Conservation (phyloP, 2,888 invertebrate genomes). For the Mythimna impura region DNA sequence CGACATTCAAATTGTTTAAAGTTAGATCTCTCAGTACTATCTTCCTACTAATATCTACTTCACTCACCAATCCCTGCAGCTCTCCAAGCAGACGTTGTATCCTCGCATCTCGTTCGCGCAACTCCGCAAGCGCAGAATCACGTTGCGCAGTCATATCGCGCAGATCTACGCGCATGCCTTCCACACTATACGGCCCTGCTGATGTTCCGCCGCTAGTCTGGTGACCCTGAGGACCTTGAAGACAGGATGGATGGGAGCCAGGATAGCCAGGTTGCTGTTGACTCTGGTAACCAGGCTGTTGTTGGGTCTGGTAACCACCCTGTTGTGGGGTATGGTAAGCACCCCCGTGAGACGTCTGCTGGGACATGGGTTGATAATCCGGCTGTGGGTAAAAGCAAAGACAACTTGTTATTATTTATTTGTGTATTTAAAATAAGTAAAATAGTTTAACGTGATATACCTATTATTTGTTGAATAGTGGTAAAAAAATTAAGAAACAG, state of each 20-base stretch:
- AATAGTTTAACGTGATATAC: too few relatives aligned
- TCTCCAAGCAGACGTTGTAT: constrained; percentile 92
- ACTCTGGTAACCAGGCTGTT: constrained; percentile 33
- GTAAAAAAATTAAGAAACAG: too few relatives aligned
- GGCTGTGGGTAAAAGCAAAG: constrained; percentile 26
- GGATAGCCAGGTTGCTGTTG: constrained; percentile 34
- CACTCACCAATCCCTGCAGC: constrained; percentile 91
- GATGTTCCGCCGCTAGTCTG: constrained; percentile 1
- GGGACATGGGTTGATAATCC: constrained; percentile 44
- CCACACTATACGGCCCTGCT: constrained; percentile 69
- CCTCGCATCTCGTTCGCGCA: constrained; percentile 90
- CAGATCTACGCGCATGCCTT: constrained; percentile 81
- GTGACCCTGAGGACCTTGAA: constrained; percentile 34
- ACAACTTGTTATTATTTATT: background rate
- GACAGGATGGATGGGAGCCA: constrained; percentile 29
- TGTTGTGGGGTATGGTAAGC: constrained; percentile 29
- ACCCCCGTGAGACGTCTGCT: constrained; percentile 38
- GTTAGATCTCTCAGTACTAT: background rate
- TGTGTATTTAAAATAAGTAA: background rate
- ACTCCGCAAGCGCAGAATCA: constrained; percentile 79
- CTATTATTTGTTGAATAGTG: too few relatives aligned
- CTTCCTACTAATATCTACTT: background rate
- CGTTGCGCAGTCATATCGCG: constrained; percentile 82
- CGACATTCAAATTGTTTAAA: background rate
- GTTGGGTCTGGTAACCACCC: constrained; percentile 18